Conservation (phyloP, 2,888 invertebrate genomes). For the Hemicrepidius hirtus region DNA sequence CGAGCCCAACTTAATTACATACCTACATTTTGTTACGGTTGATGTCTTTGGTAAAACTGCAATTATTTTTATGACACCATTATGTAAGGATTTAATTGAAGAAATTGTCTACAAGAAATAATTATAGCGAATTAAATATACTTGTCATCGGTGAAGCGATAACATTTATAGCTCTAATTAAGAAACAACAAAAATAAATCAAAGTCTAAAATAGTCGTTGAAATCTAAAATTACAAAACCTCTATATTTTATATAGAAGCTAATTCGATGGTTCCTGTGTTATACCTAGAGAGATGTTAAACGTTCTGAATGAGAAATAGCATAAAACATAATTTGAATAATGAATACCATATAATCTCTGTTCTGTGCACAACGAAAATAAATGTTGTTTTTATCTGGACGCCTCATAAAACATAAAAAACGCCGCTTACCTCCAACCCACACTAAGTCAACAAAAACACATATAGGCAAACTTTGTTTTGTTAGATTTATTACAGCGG, state of each 20-base stretch:
- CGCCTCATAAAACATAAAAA: conserved; percentile 26
- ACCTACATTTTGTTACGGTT: conserved; percentile 39
- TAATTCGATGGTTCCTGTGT: no score
- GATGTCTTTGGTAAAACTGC: conserved; percentile 41
- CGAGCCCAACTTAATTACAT: conserved; percentile 41
- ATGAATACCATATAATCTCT: conserved; percentile 2
- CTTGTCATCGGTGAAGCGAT: no score
- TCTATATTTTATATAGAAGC: no score
- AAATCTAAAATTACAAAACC: no score
- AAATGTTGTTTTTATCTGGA: conserved; percentile 27
- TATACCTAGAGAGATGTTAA: no score
- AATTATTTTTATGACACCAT: conserved; percentile 32
- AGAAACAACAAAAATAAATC: no score
- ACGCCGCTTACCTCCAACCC: conserved; percentile 17
- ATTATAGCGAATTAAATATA: background rate
- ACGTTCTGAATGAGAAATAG: no score
- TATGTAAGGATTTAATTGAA: conserved; percentile 31
- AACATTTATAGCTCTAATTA: no score
- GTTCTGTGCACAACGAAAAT: conserved; percentile 1
- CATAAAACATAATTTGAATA: background rate
- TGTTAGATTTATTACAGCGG: conserved; percentile 19
- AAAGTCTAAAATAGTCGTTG: no score
- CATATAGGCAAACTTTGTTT: conserved; percentile 27
- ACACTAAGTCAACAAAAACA: conserved; percentile 24
- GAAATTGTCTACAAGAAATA: conserved; percentile 26